A percentile compares a stretch with the other conserved stretches of the same genome.
Conservation (phyloP, 2,113 vertebrate genomes). For the Clarias gariepinus region DNA sequence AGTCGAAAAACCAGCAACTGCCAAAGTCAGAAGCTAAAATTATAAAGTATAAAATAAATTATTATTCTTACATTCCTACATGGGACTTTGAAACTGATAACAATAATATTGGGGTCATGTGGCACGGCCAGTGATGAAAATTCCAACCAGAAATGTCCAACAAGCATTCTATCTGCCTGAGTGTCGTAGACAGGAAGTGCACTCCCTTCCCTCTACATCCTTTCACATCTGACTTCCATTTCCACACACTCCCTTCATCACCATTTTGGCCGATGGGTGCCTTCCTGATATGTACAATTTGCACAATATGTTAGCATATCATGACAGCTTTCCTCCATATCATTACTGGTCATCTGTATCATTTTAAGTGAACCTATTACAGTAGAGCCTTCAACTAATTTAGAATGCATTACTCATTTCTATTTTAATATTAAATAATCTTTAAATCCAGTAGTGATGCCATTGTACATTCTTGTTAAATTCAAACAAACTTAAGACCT, state of each 20-base stretch:
- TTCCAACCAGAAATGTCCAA: slow-evolving; percentile 9
- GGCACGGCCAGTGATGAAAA: neutral
- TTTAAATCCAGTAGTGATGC: neutral
- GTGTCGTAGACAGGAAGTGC: slow-evolving; percentile 40
- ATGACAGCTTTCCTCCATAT: slow-evolving; percentile 14
- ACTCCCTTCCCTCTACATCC: slow-evolving; percentile 47
- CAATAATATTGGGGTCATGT: neutral
- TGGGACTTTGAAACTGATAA: neutral
- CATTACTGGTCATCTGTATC: slow-evolving; percentile 15
- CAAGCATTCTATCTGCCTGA: slow-evolving; percentile 7
- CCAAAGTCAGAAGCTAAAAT: neutral
- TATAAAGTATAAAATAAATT: neutral
- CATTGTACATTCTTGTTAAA: neutral
- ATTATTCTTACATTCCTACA: neutral
- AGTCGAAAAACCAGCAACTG: neutral
- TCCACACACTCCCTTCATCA: slow-evolving; percentile 39
- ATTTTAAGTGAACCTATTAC: slow-evolving; percentile 16
- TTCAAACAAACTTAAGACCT: neutral
- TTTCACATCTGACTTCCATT: slow-evolving; percentile 39
- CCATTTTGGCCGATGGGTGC: neutral
- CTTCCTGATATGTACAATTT: slow-evolving; percentile 27
- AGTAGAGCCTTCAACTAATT: neutral
- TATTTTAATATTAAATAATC: neutral
- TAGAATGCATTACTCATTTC: slow-evolving; percentile 9
- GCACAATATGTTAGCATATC: slow-evolving; percentile 36